Evolutionary conservation across 1,140 invertebrate species (phyloP).

Genomic region (Hycleus cichorii): DNA sequence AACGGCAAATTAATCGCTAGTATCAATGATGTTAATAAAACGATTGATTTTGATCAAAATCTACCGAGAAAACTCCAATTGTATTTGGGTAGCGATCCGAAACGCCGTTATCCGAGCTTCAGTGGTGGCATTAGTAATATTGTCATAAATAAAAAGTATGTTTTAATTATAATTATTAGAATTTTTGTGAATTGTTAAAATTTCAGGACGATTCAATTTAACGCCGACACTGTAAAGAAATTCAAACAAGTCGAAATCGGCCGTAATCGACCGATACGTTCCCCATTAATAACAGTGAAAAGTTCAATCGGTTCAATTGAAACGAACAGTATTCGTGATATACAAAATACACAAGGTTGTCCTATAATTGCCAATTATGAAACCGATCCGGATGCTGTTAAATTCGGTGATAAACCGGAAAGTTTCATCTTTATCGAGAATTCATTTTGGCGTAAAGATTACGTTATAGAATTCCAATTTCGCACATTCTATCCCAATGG

Average conservation of each 20-base stretch:
- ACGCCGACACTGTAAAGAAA: slow-evolving; percentile 17
- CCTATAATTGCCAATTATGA: slow-evolving; percentile 63
- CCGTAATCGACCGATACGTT: slow-evolving; percentile 45
- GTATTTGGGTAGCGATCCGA: slow-evolving; percentile 52
- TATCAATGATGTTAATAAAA: not conserved
- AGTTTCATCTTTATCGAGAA: slow-evolving; percentile 66
- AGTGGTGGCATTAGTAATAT: slow-evolving; percentile 73
- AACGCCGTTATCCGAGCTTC: slow-evolving; percentile 36
- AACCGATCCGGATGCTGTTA: slow-evolving; percentile 70
- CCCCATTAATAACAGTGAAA: not conserved
- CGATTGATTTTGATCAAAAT: not conserved
- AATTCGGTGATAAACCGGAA: slow-evolving; percentile 73
- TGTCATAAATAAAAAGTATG: slow-evolving; percentile 70
- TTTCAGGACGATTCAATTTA: slow-evolving; percentile 27
- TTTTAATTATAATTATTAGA: not conserved
- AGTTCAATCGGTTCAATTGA: slow-evolving; percentile 12
- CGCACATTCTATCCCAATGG: slow-evolving; percentile 81
- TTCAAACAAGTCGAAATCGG: slow-evolving; percentile 61
- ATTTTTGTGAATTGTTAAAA: not conserved
- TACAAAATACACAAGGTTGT: slow-evolving; percentile 45
- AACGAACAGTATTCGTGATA: slow-evolving; percentile 38
- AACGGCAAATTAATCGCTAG: not conserved
- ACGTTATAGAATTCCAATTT: slow-evolving; percentile 73
- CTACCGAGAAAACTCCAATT: not conserved
- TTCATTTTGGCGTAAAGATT: slow-evolving; percentile 61